Conservation (phyloP, 2,888 invertebrate genomes). For the Chaitophorus viminalis region DNA sequence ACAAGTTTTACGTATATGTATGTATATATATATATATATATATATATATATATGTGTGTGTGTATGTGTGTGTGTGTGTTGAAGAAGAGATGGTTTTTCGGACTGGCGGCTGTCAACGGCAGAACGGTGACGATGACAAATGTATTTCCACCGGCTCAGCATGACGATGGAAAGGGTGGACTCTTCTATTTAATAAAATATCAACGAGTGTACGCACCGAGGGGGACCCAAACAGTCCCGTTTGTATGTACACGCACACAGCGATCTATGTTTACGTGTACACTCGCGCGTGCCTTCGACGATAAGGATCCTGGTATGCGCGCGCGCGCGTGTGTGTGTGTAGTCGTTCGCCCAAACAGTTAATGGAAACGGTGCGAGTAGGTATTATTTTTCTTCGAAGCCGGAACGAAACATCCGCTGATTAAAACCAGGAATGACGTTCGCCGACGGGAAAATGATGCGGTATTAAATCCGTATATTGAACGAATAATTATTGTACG, state of each 20-base stretch:
- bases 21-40: too few relatives aligned
- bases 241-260: neutral
- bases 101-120: constrained; percentile 60
- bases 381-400: constrained; percentile 18
- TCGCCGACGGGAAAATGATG: neutral
- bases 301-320: neutral
- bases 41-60: too few relatives aligned
- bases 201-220: constrained; percentile 3
- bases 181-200: constrained; percentile 58
- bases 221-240: neutral
- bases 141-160: constrained; percentile 44
- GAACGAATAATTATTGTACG: neutral
- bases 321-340: too few relatives aligned
- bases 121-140: constrained; percentile 62
- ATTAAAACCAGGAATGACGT: constrained; percentile 40
- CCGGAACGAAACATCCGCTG: constrained; percentile 6
- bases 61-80: neutral
- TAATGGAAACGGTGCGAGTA: constrained; percentile 11
- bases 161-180: neutral
- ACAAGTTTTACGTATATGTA: neutral
- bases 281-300: neutral
- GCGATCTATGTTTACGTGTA: too few relatives aligned
- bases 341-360: constrained; percentile 20
- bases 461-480: too few relatives aligned
- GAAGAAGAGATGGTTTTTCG: constrained; percentile 53